Percentiles rank a stretch among this genome's conserved stretches.
These are phyloP conservation scores for Gambelia wislizenii DNA, from an alignment of 2,797 vertebrate species.

Conservation along the genomic window DNA sequence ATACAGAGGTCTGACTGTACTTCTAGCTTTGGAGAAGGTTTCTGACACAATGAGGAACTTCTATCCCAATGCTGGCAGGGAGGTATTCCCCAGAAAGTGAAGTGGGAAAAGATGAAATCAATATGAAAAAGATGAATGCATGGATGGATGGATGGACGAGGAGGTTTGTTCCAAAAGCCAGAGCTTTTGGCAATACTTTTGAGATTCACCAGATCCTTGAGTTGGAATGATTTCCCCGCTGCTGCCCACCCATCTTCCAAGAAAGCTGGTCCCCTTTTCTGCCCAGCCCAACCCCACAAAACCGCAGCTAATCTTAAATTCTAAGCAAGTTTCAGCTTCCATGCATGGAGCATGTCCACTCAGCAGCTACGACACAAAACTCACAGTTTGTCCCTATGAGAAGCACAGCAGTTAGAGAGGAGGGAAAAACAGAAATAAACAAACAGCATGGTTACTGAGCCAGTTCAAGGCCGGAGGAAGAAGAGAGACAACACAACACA, in stretches of 20 bases:
- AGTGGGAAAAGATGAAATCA: not conserved
- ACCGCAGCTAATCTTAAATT: conserved; percentile 75
- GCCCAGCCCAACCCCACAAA: not conserved
- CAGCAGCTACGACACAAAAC: conserved; percentile 54
- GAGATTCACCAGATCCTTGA: not conserved
- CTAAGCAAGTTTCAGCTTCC: conserved; percentile 39
- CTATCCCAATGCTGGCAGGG: no score
- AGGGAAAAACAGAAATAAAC: conserved; percentile 39
- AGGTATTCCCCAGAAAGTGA: not conserved
- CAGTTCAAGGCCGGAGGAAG: conserved; percentile 32
- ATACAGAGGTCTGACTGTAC: no score
- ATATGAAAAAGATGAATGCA: not conserved
- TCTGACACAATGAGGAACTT: no score
- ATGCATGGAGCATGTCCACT: conserved; percentile 26
- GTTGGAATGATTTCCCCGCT: no score
- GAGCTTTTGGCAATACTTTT: not conserved
- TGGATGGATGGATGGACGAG: no score
- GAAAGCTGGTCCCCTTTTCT: no score
- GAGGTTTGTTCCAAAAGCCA: no score
- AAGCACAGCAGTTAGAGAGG: conserved; percentile 63
- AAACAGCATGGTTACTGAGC: conserved; percentile 70
- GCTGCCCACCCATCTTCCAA: no score
- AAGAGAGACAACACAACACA: not conserved
- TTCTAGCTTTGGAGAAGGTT: no score
- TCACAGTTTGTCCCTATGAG: conserved; percentile 81